These are phyloP conservation scores for Cydia amplana DNA, from an alignment of 1,140 invertebrate species.

Conservation along the genomic window DNA sequence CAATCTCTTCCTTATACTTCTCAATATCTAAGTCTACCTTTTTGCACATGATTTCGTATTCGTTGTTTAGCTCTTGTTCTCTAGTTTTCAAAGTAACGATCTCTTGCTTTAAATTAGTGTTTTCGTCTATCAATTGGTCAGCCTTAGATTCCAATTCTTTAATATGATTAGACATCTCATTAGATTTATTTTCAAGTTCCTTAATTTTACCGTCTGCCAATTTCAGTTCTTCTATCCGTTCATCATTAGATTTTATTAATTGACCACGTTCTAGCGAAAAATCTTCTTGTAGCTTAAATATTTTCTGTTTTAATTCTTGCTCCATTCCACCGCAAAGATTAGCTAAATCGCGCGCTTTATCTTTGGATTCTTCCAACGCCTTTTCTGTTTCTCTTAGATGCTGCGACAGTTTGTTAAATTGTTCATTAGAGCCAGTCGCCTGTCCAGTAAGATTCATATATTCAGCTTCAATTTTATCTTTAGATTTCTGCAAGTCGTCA, in stretches of 20 bases:
- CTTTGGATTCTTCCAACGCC: constrained; percentile 71
- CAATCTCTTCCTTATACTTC: constrained; percentile 70
- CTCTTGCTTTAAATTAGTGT: constrained; percentile 70
- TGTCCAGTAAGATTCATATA: constrained; percentile 72
- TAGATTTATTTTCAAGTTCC: constrained; percentile 55
- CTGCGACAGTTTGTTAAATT: constrained; percentile 71
- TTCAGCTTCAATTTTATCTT: constrained; percentile 75
- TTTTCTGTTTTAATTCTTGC: constrained; percentile 76
- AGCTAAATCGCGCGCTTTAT: constrained; percentile 69
- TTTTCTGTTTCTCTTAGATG: constrained; percentile 76
- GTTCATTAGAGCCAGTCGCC: constrained; percentile 74
- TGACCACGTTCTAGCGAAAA: constrained; percentile 63
- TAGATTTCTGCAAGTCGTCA: constrained; percentile 69
- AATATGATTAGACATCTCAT: constrained; percentile 50
- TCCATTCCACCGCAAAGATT: constrained; percentile 68
- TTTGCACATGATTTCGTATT: constrained; percentile 62
- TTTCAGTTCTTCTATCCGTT: constrained; percentile 61
- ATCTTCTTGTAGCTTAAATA: constrained; percentile 72
- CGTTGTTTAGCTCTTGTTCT: constrained; percentile 65
- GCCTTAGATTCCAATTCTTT: constrained; percentile 59
- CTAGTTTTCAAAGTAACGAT: constrained; percentile 68
- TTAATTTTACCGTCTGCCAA: constrained; percentile 63
- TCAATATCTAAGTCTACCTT: constrained; percentile 70
- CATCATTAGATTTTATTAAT: constrained; percentile 56
- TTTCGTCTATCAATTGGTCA: constrained; percentile 67